These are phyloP conservation scores for Lochmaea capreae DNA, from an alignment of 2,888 invertebrate genomes.

Conservation along the genomic window DNA sequence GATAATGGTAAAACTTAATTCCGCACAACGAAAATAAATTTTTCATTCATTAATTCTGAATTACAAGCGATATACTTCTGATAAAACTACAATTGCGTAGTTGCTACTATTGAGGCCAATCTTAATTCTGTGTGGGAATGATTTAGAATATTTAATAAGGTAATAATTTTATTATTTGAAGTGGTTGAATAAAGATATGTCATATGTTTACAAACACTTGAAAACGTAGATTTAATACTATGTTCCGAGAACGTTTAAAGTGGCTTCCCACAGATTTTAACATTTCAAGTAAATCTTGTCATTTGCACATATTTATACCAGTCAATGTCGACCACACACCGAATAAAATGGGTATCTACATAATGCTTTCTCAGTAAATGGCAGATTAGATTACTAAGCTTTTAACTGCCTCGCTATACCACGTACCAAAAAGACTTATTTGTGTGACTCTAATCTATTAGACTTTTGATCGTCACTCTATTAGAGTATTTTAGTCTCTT, in stretches of 20 bases:
- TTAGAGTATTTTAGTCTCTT: too few relatives aligned
- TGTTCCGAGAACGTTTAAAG: neutral
- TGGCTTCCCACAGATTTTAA: slow-evolving; percentile 10
- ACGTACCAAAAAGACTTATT: too few relatives aligned
- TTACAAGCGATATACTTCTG: neutral
- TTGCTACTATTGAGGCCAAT: slow-evolving; percentile 19
- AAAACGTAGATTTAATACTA: slow-evolving; percentile 9
- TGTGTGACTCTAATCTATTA: too few relatives aligned
- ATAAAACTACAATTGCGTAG: slow-evolving; percentile 16
- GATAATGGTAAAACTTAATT: neutral
- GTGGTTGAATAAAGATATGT: slow-evolving; percentile 14
- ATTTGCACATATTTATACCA: neutral
- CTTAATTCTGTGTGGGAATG: slow-evolving; percentile 17
- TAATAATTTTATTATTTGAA: slow-evolving; percentile 22
- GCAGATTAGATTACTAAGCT: too few relatives aligned
- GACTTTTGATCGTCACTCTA: too few relatives aligned
- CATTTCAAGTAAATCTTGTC: neutral
- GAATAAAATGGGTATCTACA: neutral
- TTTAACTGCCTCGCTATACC: too few relatives aligned
- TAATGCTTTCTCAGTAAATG: too few relatives aligned
- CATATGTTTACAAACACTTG: slow-evolving; percentile 13
- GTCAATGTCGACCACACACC: neutral
- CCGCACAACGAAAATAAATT: neutral
- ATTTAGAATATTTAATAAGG: slow-evolving; percentile 27
- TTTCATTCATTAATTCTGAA: slow-evolving; percentile 16